phyloP scores from a whole-genome alignment of 2,888 invertebrate genomes.

The Acanthosepion esculentum region DNA sequence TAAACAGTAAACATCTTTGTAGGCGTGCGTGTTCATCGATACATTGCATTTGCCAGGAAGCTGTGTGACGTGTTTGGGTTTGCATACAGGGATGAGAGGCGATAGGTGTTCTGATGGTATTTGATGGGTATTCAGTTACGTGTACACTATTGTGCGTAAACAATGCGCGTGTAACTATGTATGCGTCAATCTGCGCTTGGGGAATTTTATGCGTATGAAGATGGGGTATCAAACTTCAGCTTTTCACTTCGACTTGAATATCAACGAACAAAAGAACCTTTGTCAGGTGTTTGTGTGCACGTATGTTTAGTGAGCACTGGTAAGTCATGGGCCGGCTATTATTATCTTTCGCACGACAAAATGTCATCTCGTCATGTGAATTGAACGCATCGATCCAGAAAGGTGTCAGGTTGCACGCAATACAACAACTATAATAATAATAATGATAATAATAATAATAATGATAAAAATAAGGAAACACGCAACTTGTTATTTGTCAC shows the following conservation, averaged over 20 bases:
- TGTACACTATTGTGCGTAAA: not conserved
- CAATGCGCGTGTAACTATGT: not conserved
- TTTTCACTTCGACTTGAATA: not conserved
- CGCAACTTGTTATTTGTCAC: not conserved
- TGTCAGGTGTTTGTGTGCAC: not conserved
- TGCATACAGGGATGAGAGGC: not conserved
- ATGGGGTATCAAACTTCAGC: not conserved
- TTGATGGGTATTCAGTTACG: not conserved
- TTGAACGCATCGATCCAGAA: not conserved
- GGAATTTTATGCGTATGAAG: not conserved
- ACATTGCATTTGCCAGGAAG: not conserved
- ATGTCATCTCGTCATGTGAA: not conserved
- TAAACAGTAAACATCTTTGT: not conserved
- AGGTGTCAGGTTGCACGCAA: not conserved
- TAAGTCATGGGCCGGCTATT: constrained; percentile 5
- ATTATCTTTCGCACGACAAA: constrained; percentile 10
- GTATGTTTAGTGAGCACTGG: not conserved
- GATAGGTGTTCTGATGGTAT: not conserved
- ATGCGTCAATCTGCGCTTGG: not conserved
- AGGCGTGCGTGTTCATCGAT: not conserved
- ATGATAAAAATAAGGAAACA: too few species aligned
- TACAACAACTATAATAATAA: not conserved
- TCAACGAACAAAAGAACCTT: not conserved
- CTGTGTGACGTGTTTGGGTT: not conserved
- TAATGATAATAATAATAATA: too few species aligned